Evolutionary conservation across 2,888 invertebrate species (phyloP), one percentile per base, ranked within the genome.

Genomic region (Diaprepes abbreviatus): DNA sequence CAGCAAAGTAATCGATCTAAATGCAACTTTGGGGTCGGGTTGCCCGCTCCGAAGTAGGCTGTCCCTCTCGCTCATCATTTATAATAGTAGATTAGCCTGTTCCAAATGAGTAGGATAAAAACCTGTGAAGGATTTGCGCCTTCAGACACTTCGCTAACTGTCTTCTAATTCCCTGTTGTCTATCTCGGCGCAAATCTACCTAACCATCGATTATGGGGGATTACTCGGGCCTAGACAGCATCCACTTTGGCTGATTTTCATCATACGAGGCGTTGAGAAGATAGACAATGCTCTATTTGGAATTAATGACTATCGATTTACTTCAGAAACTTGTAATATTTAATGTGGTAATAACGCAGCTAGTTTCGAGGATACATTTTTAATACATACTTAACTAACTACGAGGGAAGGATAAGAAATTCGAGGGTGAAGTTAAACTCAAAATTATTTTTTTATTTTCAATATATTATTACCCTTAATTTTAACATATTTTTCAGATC

Each of bases 31-130:
- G 40, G 66, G 21, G 36, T 57, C 45, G 66, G 28, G 21, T 28
- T 36, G 38, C 21, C 45, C 48, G 16, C 59, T 38, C 33, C 24
- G 16, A 12, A 57, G 57, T 14, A 50, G 58, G 62, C 63, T 48
- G 59, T 67, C 67, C 52, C 48, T 60, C 58, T 71, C 60, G 66
- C 76, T 73, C 78, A 79, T 81, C 82, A 81, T 82, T 82, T 80
- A 82, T 82, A 82, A 81, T 78, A 79, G 80, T 78, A 81, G 81
- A 81, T 81, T 81, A 81, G 76, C 73, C 76, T 73, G 79, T 78
- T 79, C 74, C 76, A 74, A 79, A 77, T 79, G 79, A 79, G 77
- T 76, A 74, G 66, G 80, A 80, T 79, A 79, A 81, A 80, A 81
- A 80, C 76, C 74, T 59, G 73, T 65, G 68, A 74, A 76, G 79